phyloP scores from a whole-genome alignment of 2,888 invertebrate species.

The Acanthosepion esculentum region DNA sequence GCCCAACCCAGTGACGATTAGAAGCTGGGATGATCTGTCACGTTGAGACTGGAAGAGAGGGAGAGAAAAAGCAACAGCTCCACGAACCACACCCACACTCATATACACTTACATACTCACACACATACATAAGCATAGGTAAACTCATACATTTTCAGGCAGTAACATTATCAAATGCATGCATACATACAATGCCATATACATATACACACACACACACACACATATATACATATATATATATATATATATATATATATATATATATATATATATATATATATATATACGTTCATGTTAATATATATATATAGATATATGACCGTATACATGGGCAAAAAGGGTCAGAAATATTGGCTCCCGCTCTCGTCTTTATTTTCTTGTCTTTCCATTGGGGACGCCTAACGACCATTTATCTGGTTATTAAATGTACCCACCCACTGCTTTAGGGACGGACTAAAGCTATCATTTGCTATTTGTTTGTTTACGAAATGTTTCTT shows the following conservation, averaged over 20 bases:
- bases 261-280: no score
- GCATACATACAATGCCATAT: not conserved
- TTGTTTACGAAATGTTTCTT: not conserved
- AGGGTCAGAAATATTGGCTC: not conserved
- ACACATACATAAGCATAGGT: not conserved
- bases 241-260: no score
- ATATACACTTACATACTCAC: not conserved
- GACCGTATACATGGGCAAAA: not conserved
- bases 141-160: not conserved
- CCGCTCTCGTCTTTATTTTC: not conserved
- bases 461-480: not conserved
- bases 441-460: not conserved
- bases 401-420: not conserved
- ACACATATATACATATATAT: not conserved
- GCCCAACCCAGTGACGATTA: not conserved
- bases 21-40: not conserved
- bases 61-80: not conserved
- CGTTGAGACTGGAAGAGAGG: not conserved
- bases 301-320: not conserved
- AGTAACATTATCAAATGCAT: not conserved
- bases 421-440: slow-evolving; percentile 33
- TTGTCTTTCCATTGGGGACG: not conserved
- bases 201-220: not conserved
- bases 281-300: not conserved
- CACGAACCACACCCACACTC: not conserved